Evolutionary conservation across 2,113 vertebrate species (phyloP), one percentile per base, ranked within the genome.

Genomic region (Gavia stellata): DNA sequence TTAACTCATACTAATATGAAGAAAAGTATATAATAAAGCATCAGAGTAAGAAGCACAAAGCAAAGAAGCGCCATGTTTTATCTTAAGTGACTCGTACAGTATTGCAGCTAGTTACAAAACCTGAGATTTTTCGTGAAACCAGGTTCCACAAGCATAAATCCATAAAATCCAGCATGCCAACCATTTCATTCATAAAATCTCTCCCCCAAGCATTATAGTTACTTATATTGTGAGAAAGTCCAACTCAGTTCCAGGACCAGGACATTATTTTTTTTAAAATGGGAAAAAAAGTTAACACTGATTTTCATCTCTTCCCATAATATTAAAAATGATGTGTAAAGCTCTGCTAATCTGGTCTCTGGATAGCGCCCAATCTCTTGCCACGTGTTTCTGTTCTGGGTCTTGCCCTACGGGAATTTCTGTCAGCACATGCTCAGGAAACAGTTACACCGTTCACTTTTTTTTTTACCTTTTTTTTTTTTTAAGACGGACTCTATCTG

Each of bases 351-450:
- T 99, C 98, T 96, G 94, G 86, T 91, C 89, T 94, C 94, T 98
- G 98, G 98, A 98, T 73, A 88, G 36, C 86, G 86, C 97, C 98
- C 97, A 98, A 96, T 97, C 94, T 96, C 67, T 97, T 86, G 97
- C 98, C 98, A 98, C 98, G 98, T 98, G 98, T 98, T 98, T 98
- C 98, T 98, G 98, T 96, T 98, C 98, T 98, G 97, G 98, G 97
- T 98, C 97, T 86, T 88, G 96, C 97, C 98, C 97, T 97, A 31
- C 3, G 97, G 98, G 98, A 98, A 94, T 98, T 98, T 98, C 98
- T 99, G 98, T 99, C 99, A 99, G 98, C 98, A 98, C 98, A 97
- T 98, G 98, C 98, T 99, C 98, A 98, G 98, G 98, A 99, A 99
- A 99, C 98, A 99, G 98, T 99, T 98, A 98, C 97, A 98, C 98